Evolutionary conservation across 2,888 invertebrate genomes (phyloP).

Genomic region (Dicroscelio sp.): DNA sequence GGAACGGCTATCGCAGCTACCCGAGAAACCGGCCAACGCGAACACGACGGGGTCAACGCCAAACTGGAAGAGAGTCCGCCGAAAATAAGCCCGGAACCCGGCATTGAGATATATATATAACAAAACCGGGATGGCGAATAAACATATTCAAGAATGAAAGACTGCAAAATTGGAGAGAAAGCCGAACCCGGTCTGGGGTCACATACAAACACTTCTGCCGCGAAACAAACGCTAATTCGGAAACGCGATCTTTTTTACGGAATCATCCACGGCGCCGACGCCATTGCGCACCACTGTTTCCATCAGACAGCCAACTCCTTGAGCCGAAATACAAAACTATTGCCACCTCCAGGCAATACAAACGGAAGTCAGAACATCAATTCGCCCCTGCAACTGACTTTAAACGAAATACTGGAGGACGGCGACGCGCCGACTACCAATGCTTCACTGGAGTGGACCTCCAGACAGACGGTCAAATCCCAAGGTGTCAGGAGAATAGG

Average conservation of each 20-base stretch:
- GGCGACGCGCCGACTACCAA: conserved; percentile 90
- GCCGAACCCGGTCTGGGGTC: conserved; percentile 42
- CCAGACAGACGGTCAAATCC: conserved; percentile 84
- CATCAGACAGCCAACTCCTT: conserved; percentile 87
- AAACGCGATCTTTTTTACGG: conserved; percentile 91
- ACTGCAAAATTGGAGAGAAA: background rate
- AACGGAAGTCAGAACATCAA: conserved; percentile 84
- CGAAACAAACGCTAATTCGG: conserved; percentile 63
- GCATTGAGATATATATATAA: conserved; percentile 69
- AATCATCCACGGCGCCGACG: conserved; percentile 92
- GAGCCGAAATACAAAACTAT: conserved; percentile 92
- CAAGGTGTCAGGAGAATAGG: conserved; percentile 88
- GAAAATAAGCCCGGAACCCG: conserved; percentile 73
- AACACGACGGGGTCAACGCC: conserved; percentile 83
- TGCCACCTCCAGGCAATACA: conserved; percentile 92
- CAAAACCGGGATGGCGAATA: conserved; percentile 69
- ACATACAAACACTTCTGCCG: conserved; percentile 55
- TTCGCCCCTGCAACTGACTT: conserved; percentile 91
- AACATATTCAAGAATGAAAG: conserved; percentile 46
- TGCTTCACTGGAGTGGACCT: conserved; percentile 71
- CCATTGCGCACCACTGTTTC: conserved; percentile 91
- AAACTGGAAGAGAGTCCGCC: conserved; percentile 75
- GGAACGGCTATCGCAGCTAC: conserved; percentile 92
- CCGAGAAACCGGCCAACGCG: conserved; percentile 92
- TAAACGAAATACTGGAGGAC: conserved; percentile 95